phyloP scores from a whole-genome alignment of 2,888 invertebrate species.

The Drosophila merina region DNA sequence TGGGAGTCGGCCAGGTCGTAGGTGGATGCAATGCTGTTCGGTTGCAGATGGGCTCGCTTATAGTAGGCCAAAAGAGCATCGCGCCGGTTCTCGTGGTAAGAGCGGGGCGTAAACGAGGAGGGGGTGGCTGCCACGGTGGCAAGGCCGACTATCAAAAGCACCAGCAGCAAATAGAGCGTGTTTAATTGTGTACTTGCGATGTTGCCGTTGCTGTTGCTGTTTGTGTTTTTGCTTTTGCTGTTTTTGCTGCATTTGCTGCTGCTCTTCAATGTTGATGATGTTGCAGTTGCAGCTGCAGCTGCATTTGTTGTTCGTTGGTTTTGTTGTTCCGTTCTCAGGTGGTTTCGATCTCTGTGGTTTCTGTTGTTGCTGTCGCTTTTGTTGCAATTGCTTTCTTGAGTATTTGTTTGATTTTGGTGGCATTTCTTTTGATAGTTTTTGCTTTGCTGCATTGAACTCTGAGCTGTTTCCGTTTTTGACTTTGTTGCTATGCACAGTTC shows the following conservation, averaged over 20 bases:
- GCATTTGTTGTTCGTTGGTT: slow-evolving; percentile 69
- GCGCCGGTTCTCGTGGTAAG: slow-evolving; percentile 45
- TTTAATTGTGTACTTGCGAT: slow-evolving; percentile 43
- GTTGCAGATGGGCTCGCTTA: slow-evolving; percentile 70
- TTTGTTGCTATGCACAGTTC: slow-evolving; percentile 75
- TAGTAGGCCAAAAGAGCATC: slow-evolving; percentile 76
- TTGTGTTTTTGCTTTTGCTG: slow-evolving; percentile 30
- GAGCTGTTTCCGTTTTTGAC: slow-evolving; percentile 62
- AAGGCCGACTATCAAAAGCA: slow-evolving; percentile 50
- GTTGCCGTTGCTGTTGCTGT: slow-evolving; percentile 38
- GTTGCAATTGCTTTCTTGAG: slow-evolving; percentile 50
- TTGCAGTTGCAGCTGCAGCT: slow-evolving; percentile 27
- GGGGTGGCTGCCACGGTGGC: slow-evolving; percentile 22
- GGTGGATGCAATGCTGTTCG: slow-evolving; percentile 38
- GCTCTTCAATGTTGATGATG: slow-evolving; percentile 11
- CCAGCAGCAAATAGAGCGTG: slow-evolving; percentile 49
- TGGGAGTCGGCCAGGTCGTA: slow-evolving; percentile 20
- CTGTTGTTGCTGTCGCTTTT: slow-evolving; percentile 35
- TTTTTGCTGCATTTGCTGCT: slow-evolving; percentile 26
- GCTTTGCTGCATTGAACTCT: slow-evolving; percentile 65
- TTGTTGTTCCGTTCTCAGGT: slow-evolving; percentile 67
- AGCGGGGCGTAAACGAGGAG: slow-evolving; percentile 28
- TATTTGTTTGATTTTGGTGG: slow-evolving; percentile 75
- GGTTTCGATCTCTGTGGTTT: slow-evolving; percentile 69
- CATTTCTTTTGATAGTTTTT: slow-evolving; percentile 68